Evolutionary conservation across 2,113 vertebrate species (phyloP), one percentile per base, ranked within the genome.

Genomic region (Rhineura floridana): DNA sequence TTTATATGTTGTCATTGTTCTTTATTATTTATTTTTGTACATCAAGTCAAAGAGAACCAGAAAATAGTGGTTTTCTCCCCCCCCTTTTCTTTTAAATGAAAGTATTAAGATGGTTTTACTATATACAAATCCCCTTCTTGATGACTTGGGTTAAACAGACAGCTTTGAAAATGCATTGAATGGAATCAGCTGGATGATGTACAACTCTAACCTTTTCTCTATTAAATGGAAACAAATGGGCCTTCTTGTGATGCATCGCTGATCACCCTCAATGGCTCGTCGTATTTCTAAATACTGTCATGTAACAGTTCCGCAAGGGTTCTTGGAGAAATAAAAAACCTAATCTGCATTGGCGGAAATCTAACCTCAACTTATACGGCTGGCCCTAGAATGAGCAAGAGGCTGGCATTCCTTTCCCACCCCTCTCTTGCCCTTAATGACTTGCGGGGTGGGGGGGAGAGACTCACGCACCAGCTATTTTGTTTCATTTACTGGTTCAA

Each of bases 141-240:
- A 80, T 89, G 91, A 94, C 83, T 50, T 4, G 23, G 70, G 76
- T 85, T 89, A 88, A 83, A 90, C 83, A 93, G 91, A 84, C 52
- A 0, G 0, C 70, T 90, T 90, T 82, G 85, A 92, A 93, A 90
- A 90, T 17, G 84, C 65, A 81, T 17, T 90, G 90, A 89, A 83
- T 83, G 28, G 89, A 91, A 91, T 46, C 44, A 90, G 85, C 48
- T 85, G 86, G 90, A 90, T 95, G 91, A 95, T 94, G 78, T 90
- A 95, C 84, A 93, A 80, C 90, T 84, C 75, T 94, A 95, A 95
- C 91, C 93, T 96, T 95, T 95, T 95, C 90, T 87, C 55, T 89
- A 72, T 84, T 94, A 95, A 95, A 94, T 91, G 91, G 79, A 91
- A 90, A 93, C 70, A 94, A 91, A 92, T 78, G 42, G 44, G 76